A percentile compares a stretch with the other conserved stretches of the same genome.
These are phyloP conservation scores for Leucophora obtusa DNA, from an alignment of 2,888 invertebrate genomes.

Conservation along the genomic window DNA sequence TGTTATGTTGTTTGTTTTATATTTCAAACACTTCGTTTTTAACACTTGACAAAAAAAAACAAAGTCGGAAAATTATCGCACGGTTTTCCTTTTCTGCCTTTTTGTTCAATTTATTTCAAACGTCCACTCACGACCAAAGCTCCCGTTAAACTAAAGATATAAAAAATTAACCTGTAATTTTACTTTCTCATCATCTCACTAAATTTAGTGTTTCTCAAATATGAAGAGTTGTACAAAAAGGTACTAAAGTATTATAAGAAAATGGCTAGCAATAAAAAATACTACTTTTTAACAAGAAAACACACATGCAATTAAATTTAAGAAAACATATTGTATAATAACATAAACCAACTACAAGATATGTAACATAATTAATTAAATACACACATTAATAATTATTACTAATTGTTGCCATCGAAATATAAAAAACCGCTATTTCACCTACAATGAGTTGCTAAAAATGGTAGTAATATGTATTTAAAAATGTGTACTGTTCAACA, in stretches of 20 bases:
- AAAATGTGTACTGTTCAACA: too few relatives aligned
- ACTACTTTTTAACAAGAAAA: too few relatives aligned
- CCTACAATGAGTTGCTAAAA: too few relatives aligned
- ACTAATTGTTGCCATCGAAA: too few relatives aligned
- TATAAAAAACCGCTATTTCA: too few relatives aligned
- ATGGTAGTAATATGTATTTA: too few relatives aligned
- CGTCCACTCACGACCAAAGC: constrained; percentile 60
- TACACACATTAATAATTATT: too few relatives aligned
- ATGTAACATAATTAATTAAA: too few relatives aligned
- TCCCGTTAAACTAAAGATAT: constrained; percentile 60
- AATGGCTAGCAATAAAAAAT: too few relatives aligned
- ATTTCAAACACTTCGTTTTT: constrained; percentile 29
- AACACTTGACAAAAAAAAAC: constrained; percentile 16
- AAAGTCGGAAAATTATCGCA: constrained; percentile 66
- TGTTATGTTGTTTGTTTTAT: constrained; percentile 22
- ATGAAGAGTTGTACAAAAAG: constrained; percentile 42
- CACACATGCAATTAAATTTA: too few relatives aligned
- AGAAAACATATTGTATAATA: too few relatives aligned
- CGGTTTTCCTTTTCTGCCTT: constrained; percentile 43
- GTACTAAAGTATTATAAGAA: constrained; percentile 1
- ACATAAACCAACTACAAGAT: too few relatives aligned
- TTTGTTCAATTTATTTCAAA: constrained; percentile 54
- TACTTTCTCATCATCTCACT: constrained; percentile 27
- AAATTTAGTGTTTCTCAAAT: constrained; percentile 1
- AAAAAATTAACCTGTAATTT: constrained; percentile 56